Evolutionary conservation across 2,888 invertebrate genomes (phyloP), one percentile per base, ranked within the genome.

Genomic region (Zhuqinia jingwanae): DNA sequence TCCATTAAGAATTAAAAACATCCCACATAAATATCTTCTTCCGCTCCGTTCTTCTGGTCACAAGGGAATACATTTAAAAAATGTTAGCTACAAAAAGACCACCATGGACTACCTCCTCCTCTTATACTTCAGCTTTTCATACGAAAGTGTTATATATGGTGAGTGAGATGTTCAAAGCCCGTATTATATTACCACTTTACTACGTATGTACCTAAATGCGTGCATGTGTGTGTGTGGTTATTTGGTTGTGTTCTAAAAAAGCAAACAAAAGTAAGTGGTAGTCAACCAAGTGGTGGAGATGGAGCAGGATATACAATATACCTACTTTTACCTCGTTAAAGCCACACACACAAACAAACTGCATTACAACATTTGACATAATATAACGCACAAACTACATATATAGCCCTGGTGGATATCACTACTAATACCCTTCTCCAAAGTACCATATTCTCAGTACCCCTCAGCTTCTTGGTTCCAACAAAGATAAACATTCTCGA

Each of bases 1-100:
- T 89, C 89, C 90, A 89, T 90, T 90, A 90, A 89, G 90, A 90
- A 90, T 90, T 90, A 90, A 90, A 90, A 89, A 90, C 90, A 89
- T 89, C 88, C 87, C 89, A 89, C 90, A 90, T 90, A 90, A 90
- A 90, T 90, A 90, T 89, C 88, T 89, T 82, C 87, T 88, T 88
- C 85, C 87, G 87, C 85, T 88, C 84, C 84, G 83, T 81, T 85
- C 73, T 75, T 36, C 36, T 56, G 60, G 87, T 84, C 88, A 88
- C 88, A 77, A 77, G 90, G 89, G 89, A 89, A 87, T 89, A 83
- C 88, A 83, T 85, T 87, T 88, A 85, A 88, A 89, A 90, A 89
- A 87, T 87, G 87, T 86, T 84, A 60, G 83, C 83, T 79, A 45
- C 47, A 88, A 80, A 58, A 88, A 88, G 81, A 83, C 82, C 85